A percentile compares a stretch with the other conserved stretches of the same genome.
These are phyloP conservation scores for Heteromyza rotundicornis DNA, from an alignment of 2,888 invertebrate genomes.

Conservation along the genomic window DNA sequence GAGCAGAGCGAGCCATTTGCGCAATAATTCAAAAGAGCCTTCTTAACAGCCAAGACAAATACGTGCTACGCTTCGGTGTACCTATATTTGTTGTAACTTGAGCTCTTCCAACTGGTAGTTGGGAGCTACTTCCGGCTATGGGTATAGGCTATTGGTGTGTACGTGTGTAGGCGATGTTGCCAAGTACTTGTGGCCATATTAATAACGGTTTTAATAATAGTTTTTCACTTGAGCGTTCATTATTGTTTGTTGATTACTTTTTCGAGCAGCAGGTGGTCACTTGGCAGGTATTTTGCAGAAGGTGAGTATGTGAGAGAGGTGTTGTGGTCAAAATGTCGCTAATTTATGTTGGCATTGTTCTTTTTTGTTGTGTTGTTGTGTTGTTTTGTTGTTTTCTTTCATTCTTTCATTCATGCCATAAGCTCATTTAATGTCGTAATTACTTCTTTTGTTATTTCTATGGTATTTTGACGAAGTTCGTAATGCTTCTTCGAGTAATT, in stretches of 20 bases:
- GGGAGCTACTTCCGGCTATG: too few relatives aligned
- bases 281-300: too few relatives aligned
- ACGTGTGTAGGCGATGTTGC: constrained; percentile 15
- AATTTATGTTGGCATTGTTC: too few relatives aligned
- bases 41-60: constrained; percentile 10
- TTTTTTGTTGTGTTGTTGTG: constrained; percentile 7
- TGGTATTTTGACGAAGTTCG: too few relatives aligned
- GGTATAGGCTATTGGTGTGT: constrained; percentile 16
- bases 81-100: constrained; percentile 20
- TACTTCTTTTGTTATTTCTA: constrained; percentile 20
- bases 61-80: background rate
- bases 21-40: constrained; percentile 29
- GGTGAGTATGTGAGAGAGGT: too few relatives aligned
- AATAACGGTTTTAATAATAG: constrained; percentile 33
- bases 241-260: constrained; percentile 1
- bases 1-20: constrained; percentile 22
- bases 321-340: too few relatives aligned
- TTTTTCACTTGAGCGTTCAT: constrained; percentile 17
- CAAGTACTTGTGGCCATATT: constrained; percentile 31
- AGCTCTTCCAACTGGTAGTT: too few relatives aligned
- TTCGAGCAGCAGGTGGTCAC: background rate
- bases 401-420: constrained; percentile 10
- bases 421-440: constrained; percentile 29
- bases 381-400: constrained; percentile 19
- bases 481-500: too few relatives aligned